A percentile compares a stretch with the other conserved stretches of the same genome.
Conservation (phyloP, 2,797 vertebrate genomes). For the Vipera latastei region DNA sequence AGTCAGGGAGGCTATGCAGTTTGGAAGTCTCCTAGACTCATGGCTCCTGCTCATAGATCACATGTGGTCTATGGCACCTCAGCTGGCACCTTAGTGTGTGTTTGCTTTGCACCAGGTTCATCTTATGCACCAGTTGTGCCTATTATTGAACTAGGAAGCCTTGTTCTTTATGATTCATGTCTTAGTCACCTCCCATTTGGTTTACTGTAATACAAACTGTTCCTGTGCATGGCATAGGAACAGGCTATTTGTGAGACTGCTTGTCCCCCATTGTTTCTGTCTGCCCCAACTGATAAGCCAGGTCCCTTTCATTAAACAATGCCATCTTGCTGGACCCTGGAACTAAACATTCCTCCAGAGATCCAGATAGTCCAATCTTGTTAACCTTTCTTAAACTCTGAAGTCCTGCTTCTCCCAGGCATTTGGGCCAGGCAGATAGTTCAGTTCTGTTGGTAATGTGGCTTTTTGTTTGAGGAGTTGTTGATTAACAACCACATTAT, state of each 20-base stretch:
- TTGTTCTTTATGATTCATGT: background rate
- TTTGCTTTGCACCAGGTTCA: background rate
- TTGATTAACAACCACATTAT: background rate
- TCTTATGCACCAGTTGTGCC: background rate
- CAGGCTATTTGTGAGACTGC: background rate
- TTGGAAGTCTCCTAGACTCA: background rate
- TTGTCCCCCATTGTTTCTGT: background rate
- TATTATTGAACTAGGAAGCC: background rate
- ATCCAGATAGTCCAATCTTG: background rate
- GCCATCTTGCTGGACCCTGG: background rate
- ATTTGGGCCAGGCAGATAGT: background rate
- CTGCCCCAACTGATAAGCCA: background rate
- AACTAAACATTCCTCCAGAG: background rate
- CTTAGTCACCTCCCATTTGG: background rate
- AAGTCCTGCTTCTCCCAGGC: background rate
- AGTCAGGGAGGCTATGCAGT: background rate
- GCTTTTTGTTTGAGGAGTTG: background rate
- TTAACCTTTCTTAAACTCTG: background rate
- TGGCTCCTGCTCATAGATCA: background rate
- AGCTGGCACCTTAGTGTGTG: background rate
- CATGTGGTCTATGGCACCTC: background rate
- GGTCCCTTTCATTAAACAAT: background rate
- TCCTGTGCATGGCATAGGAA: background rate
- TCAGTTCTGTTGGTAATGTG: background rate
- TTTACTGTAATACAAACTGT: background rate